These are phyloP conservation scores for Eulacestoma nigropectus DNA, from an alignment of 2,113 vertebrate genomes.

Conservation along the genomic window DNA sequence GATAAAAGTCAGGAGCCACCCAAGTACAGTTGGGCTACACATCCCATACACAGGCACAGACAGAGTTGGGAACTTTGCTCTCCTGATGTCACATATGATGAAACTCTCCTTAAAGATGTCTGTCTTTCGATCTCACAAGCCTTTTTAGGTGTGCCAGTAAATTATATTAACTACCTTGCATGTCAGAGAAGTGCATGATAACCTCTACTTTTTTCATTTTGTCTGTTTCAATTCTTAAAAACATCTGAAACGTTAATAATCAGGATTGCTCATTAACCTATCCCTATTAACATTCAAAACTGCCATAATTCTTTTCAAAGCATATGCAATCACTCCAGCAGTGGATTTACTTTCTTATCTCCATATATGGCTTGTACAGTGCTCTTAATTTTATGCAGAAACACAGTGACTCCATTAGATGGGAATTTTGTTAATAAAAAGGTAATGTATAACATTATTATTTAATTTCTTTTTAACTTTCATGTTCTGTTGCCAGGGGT, in stretches of 20 bases:
- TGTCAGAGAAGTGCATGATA: neutral
- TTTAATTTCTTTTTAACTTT: constrained; percentile 56
- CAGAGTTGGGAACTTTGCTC: neutral
- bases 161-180: neutral
- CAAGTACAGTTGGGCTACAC: neutral
- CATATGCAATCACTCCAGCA: neutral
- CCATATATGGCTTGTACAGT: constrained; percentile 12
- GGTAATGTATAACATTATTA: constrained; percentile 46
- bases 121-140: neutral
- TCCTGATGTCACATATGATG: neutral
- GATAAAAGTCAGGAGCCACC: neutral
- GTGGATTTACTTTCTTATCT: constrained; percentile 16
- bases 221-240: neutral
- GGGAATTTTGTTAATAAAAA: constrained; percentile 46
- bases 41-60: rapidly evolving
- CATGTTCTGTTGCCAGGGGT: constrained; percentile 30
- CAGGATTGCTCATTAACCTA: neutral
- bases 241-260: neutral
- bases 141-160: neutral
- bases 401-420: constrained; percentile 21
- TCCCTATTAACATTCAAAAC: constrained; percentile 14
- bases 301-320: constrained; percentile 17
- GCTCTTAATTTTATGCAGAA: constrained; percentile 48
- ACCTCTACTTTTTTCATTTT: neutral
- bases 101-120: neutral